phyloP scores from a whole-genome alignment of 2,888 invertebrate genomes.

The Coenonympha glycerion region DNA sequence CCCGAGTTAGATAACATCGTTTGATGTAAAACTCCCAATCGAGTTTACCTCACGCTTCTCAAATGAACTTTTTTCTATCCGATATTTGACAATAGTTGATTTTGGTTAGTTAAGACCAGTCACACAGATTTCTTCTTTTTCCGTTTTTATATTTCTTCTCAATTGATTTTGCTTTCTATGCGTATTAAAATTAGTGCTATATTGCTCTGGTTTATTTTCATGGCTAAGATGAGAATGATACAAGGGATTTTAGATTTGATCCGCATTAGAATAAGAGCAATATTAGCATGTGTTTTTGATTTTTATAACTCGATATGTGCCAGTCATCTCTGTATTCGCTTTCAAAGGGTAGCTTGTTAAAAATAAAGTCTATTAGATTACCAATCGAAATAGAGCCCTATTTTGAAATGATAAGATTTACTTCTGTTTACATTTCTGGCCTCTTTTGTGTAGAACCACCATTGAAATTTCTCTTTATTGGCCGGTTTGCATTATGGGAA shows the following conservation, averaged over 20 bases:
- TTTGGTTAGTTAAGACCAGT: slow-evolving; percentile 46
- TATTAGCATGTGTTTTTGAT: neutral
- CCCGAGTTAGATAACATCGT: slow-evolving; percentile 9
- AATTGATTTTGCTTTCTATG: slow-evolving; percentile 9
- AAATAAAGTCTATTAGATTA: slow-evolving; percentile 14
- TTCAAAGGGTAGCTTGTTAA: slow-evolving; percentile 29
- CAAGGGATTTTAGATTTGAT: slow-evolving; percentile 10
- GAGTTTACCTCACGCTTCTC: slow-evolving; percentile 18
- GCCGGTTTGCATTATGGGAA: slow-evolving; percentile 23
- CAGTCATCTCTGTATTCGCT: slow-evolving; percentile 28
- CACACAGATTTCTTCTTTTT: slow-evolving; percentile 35
- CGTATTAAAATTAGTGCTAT: slow-evolving; percentile 4
- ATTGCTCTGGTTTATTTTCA: slow-evolving; percentile 6
- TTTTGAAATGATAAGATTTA: neutral
- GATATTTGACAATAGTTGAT: slow-evolving; percentile 41
- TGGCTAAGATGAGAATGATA: neutral
- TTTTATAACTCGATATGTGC: slow-evolving; percentile 28
- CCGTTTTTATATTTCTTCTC: neutral
- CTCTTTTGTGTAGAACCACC: slow-evolving; percentile 16
- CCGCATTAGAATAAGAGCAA: neutral
- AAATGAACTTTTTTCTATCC: slow-evolving; percentile 29
- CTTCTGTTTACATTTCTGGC: neutral
- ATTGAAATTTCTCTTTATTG: slow-evolving; percentile 24
- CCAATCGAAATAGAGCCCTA: slow-evolving; percentile 2
- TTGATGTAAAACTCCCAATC: slow-evolving; percentile 14